phyloP scores from a whole-genome alignment of 2,113 vertebrate genomes.

The Uria aalge region DNA sequence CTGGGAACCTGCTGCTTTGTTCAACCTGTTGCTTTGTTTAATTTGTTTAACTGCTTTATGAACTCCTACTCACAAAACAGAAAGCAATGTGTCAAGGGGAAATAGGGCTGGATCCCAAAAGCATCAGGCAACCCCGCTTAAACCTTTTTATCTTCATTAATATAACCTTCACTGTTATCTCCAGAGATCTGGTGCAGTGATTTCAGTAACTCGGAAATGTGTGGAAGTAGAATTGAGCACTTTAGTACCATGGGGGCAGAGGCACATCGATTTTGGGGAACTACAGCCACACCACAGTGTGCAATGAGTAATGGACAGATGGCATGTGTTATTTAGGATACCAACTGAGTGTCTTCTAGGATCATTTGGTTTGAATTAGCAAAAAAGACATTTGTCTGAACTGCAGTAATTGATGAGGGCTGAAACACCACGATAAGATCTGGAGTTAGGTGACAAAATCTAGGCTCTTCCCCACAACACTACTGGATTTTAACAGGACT shows the following conservation, averaged over 20 bases:
- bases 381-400: background rate
- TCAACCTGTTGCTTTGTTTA: background rate
- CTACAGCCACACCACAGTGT: background rate
- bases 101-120: background rate
- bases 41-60: background rate
- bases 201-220: background rate
- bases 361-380: constrained; percentile 12
- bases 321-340: background rate
- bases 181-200: background rate
- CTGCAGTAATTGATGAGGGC: background rate
- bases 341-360: background rate
- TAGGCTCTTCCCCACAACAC: background rate
- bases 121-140: background rate
- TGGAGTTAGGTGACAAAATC: background rate
- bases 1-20: background rate
- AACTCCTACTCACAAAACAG: background rate
- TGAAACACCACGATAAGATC: background rate
- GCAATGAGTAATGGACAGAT: background rate
- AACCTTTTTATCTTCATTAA: background rate
- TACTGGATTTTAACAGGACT: background rate
- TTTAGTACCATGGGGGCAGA: background rate
- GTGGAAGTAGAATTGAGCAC: background rate
- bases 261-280: background rate
- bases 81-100: background rate
- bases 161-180: background rate